Evolutionary conservation across 2,113 vertebrate species (phyloP), one percentile per base, ranked within the genome.

Genomic region (Capricornis sumatraensis): DNA sequence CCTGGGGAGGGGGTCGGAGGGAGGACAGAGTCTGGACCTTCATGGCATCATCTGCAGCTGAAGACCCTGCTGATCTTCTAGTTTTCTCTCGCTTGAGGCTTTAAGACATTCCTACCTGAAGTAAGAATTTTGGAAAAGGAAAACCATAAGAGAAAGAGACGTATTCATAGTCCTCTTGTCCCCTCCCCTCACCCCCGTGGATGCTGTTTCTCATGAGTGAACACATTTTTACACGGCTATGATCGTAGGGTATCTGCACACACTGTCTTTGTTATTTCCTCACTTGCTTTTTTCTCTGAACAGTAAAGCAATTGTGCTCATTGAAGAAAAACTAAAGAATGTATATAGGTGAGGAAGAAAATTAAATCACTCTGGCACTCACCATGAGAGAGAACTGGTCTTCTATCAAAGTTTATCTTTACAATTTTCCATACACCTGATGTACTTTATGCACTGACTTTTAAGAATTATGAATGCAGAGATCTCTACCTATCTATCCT

Each of bases 101-200:
- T 67, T 81, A 91, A 45, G 50, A 27, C 9, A 62, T n/a, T 90
- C 30, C 36, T 84, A 81, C 53, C 14, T 53, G 11, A 74, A 88
- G 9, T 91, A 47, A 74, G 15, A 82, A 62, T 23, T 90, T 91
- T 50, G 40, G 43, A 67, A 58, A 89, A 92, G 33, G 40, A 83
- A 93, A 14, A 53, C 6, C 13, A 58, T 33, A 91, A 30, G 23
- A 36, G 47, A 62, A 91, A 82, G 82, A 45, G 50, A 27, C 0
- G 3, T 60, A 45, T 50, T 47, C 15, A 7, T 28, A 52, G 5
- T 55, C 13, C 17, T 86, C 11, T 12, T 43, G 14, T 1, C 27
- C 5, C 6, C 9, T 47, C 5, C 6, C 4, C 11, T 40, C 2
- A 2, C 16, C 3, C 21, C 19, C 17, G 6, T 47, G 21, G 17